These are phyloP conservation scores for Lateolabrax maculatus DNA, from an alignment of 2,797 vertebrate genomes.

Conservation along the genomic window DNA sequence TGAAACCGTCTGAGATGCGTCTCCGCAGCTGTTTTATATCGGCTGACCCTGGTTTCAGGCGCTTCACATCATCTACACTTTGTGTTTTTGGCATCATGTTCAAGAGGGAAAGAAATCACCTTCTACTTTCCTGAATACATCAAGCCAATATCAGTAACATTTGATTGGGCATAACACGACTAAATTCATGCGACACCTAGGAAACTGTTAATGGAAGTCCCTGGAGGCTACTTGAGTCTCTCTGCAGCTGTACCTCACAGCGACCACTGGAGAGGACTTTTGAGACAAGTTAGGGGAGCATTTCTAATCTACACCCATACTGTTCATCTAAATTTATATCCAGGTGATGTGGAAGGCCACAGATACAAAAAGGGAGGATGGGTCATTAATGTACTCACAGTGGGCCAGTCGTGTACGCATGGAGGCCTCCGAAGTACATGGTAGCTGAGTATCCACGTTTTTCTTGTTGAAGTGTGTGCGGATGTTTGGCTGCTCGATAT, in stretches of 20 bases:
- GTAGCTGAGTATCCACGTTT: neutral
- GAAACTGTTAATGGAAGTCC: neutral
- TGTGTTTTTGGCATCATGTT: neutral
- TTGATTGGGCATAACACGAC: neutral
- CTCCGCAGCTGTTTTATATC: neutral
- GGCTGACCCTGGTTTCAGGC: neutral
- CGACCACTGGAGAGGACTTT: neutral
- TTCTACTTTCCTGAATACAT: neutral
- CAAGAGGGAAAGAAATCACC: neutral
- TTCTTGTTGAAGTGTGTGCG: too few species aligned
- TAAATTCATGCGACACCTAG: neutral
- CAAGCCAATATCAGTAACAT: neutral
- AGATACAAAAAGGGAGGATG: neutral
- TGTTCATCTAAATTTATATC: neutral
- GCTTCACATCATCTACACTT: neutral
- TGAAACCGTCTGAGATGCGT: too few species aligned
- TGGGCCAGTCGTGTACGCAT: neutral
- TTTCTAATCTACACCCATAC: neutral
- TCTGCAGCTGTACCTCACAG: neutral
- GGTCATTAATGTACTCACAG: neutral
- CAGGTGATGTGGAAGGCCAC: too few species aligned
- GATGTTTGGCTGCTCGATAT: neutral
- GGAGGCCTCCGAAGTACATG: neutral
- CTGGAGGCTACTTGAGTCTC: neutral
- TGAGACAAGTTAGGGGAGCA: neutral